Conservation (phyloP, 2,797 vertebrate species). For the Notolabrus celidotus region DNA sequence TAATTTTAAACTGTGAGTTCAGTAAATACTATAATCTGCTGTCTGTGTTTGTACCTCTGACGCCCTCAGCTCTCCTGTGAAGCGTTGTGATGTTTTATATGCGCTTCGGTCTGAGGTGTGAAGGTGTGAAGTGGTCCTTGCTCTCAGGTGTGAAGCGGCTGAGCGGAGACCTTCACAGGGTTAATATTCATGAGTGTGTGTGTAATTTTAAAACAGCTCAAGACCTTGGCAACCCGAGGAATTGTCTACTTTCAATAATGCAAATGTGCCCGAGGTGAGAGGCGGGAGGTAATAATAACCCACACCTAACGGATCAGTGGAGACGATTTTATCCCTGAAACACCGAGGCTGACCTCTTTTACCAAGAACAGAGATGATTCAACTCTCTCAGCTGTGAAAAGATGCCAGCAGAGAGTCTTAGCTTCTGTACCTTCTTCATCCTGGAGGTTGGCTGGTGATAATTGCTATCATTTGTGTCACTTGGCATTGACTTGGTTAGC, state of each 20-base stretch:
- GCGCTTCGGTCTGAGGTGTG: conserved; percentile 8
- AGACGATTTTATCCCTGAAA: conserved; percentile 3
- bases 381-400: conserved; percentile 12
- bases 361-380: conserved; percentile 36
- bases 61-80: too few relatives aligned
- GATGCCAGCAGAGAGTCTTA: too few relatives aligned
- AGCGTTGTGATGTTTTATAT: not conserved
- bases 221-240: conserved; percentile 47
- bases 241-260: conserved; percentile 61
- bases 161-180: conserved; percentile 7
- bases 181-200: conserved; percentile 48
- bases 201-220: conserved; percentile 29
- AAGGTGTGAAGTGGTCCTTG: conserved; percentile 19
- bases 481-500: too few relatives aligned
- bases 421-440: too few relatives aligned
- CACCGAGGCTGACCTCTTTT: conserved; percentile 42
- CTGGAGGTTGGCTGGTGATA: too few relatives aligned
- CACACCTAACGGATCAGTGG: conserved; percentile 42
- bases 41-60: too few relatives aligned
- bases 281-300: conserved; percentile 60
- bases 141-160: conserved; percentile 17
- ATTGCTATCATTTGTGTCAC: too few relatives aligned
- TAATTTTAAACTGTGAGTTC: too few relatives aligned
- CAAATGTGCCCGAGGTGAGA: conserved; percentile 45
- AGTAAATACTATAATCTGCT: too few relatives aligned